A percentile compares a stretch with the other conserved stretches of the same genome.
phyloP scores from a whole-genome alignment of 2,113 vertebrate species.

The Leucoraja erinaceus region DNA sequence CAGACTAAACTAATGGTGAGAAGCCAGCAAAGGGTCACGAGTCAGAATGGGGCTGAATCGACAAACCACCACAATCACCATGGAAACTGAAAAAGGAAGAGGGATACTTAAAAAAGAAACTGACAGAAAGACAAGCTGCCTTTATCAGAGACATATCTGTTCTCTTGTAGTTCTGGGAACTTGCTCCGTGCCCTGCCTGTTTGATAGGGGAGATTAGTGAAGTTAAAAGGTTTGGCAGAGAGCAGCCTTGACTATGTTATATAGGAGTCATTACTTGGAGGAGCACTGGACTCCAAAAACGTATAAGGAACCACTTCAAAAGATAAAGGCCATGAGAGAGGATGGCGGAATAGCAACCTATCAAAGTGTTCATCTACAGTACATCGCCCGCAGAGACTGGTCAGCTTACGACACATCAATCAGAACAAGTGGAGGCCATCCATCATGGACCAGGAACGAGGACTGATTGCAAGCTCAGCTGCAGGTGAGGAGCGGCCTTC shows the following conservation, averaged over 20 bases:
- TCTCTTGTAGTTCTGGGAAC: background rate
- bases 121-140: background rate
- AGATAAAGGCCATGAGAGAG: slow-evolving; percentile 12
- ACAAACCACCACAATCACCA: background rate
- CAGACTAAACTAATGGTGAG: background rate
- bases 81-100: background rate
- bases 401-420: background rate
- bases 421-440: background rate
- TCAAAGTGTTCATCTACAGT: slow-evolving; percentile 12
- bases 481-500: no score
- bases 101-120: background rate
- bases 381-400: background rate
- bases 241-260: background rate
- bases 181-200: background rate
- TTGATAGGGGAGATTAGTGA: background rate
- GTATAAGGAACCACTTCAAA: background rate
- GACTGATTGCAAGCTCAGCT: background rate
- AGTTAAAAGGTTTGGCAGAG: background rate
- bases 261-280: background rate
- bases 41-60: background rate
- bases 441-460: background rate
- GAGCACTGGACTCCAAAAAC: background rate
- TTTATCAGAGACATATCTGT: background rate
- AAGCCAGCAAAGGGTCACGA: background rate
- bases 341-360: background rate